A percentile compares a stretch with the other conserved stretches of the same genome.
Conservation (phyloP, 2,797 vertebrate species). For the Lacerta viridis region DNA sequence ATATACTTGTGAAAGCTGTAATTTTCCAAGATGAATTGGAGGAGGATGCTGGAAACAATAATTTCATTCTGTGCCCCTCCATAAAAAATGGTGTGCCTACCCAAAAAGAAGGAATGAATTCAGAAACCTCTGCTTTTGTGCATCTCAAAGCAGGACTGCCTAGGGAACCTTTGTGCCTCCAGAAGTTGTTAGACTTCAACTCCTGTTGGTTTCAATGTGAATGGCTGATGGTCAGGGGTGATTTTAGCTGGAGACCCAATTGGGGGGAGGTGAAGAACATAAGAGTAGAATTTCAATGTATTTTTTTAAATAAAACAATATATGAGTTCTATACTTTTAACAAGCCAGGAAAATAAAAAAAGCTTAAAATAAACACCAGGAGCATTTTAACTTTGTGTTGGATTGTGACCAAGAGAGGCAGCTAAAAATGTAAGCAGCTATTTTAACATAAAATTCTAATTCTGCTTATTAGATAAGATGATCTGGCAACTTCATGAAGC, state of each 20-base stretch:
- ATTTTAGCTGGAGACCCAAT: background rate
- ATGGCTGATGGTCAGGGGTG: background rate
- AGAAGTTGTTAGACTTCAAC: background rate
- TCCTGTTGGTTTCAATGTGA: background rate
- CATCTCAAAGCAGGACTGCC: background rate
- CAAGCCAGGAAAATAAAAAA: conserved; percentile 6
- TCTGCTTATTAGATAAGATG: conserved; percentile 25
- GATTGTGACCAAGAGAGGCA: conserved; percentile 3
- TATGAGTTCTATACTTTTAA: background rate
- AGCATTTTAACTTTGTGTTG: background rate
- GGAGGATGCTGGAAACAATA: background rate
- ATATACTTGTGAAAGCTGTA: conserved; percentile 17
- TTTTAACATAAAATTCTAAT: conserved; percentile 31
- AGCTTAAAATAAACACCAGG: background rate
- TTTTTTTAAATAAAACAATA: background rate
- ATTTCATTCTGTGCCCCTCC: background rate
- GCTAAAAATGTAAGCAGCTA: conserved; percentile 23
- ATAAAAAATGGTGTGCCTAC: background rate
- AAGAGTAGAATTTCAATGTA: background rate
- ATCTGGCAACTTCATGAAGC: conserved; percentile 17
- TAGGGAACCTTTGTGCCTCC: background rate
- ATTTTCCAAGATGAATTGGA: conserved; percentile 24
- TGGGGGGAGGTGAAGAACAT: background rate
- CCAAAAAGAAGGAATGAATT: background rate
- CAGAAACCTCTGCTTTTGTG: background rate